Evolutionary conservation across 2,888 invertebrate genomes (phyloP).

Genomic region (Myopa tessellatipennis): DNA sequence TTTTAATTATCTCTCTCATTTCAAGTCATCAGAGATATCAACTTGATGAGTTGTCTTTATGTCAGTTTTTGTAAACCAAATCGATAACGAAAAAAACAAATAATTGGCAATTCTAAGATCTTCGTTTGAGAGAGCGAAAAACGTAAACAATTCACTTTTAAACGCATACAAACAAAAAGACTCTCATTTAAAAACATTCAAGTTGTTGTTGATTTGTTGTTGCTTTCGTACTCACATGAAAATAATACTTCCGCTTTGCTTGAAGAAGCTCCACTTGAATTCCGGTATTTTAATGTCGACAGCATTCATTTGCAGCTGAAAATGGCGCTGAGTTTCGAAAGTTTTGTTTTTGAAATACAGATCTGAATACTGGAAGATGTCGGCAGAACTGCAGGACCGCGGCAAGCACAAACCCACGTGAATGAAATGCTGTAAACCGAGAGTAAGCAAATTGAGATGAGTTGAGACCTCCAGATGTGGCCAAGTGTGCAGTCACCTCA

Average conservation of each 20-base stretch:
- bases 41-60: too few relatives aligned
- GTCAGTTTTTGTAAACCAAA: too few relatives aligned
- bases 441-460: background rate
- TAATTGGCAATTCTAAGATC: too few relatives aligned
- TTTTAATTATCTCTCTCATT: too few relatives aligned
- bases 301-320: conserved; percentile 56
- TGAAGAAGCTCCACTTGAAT: conserved; percentile 56
- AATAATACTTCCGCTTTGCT: conserved; percentile 51
- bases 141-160: background rate
- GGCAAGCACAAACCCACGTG: conserved; percentile 69
- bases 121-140: background rate
- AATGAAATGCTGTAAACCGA: conserved; percentile 55
- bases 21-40: too few relatives aligned
- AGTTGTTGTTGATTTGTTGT: conserved; percentile 5
- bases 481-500: conserved; percentile 50
- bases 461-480: background rate
- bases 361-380: conserved; percentile 55
- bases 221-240: conserved; percentile 52
- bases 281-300: conserved; percentile 55
- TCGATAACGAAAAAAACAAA: too few relatives aligned
- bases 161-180: too few relatives aligned
- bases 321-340: conserved; percentile 59
- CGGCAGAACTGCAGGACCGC: conserved; percentile 61
- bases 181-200: background rate
- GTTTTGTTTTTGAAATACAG: conserved; percentile 57